Conservation (phyloP, 1,140 invertebrate genomes). For the Penaeus indicus region DNA sequence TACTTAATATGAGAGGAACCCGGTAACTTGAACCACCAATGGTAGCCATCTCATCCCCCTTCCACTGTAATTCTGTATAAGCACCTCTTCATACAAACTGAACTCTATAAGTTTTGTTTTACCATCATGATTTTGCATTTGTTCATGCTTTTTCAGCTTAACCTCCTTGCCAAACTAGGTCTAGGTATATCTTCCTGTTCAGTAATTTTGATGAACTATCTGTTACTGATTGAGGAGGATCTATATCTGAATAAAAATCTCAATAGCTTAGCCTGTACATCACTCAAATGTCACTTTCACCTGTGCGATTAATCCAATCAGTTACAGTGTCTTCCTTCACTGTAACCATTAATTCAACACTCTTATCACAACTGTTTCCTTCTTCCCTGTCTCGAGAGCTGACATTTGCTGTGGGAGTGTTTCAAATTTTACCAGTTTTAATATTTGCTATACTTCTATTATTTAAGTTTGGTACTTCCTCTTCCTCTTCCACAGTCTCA, state of each 20-base stretch:
- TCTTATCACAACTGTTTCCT: no score
- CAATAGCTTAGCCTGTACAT: conserved; percentile 9
- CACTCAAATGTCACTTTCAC: not conserved
- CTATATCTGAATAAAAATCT: conserved; percentile 34
- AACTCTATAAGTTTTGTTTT: not conserved
- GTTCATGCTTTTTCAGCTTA: not conserved
- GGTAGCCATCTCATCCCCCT: not conserved
- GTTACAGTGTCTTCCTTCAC: no score
- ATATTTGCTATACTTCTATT: no score
- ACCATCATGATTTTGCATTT: conserved; percentile 6
- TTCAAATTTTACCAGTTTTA: no score
- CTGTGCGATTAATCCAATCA: no score
- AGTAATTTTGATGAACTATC: not conserved
- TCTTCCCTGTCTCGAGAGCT: no score
- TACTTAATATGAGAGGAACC: not conserved
- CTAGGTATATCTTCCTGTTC: not conserved
- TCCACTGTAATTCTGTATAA: conserved; percentile 33
- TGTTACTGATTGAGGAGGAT: conserved; percentile 5
- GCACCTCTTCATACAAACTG: conserved; percentile 2
- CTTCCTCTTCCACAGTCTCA: no score
- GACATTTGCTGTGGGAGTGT: no score
- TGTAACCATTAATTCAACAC: no score
- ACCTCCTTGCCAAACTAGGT: not conserved
- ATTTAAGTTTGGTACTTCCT: no score
- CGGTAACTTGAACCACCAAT: not conserved